Evolutionary conservation across 2,888 invertebrate species (phyloP).

Genomic region (Nowickia ferox): DNA sequence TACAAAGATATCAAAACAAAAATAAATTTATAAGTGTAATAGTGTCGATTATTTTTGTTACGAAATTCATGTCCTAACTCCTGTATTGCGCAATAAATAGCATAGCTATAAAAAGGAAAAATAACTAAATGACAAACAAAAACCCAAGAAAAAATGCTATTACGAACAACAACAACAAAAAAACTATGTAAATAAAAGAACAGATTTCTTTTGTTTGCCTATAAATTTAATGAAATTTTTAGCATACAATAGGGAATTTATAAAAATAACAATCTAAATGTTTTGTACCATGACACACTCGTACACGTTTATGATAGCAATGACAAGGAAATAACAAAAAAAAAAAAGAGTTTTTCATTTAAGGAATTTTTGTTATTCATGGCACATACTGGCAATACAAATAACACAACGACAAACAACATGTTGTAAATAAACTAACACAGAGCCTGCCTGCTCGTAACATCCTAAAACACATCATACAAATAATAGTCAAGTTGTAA

Average conservation of each 20-base stretch:
- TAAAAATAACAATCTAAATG: slow-evolving; percentile 56
- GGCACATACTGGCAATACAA: slow-evolving; percentile 44
- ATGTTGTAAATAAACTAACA: slow-evolving; percentile 62
- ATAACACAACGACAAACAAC: slow-evolving; percentile 49
- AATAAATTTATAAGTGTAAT: too few relatives aligned
- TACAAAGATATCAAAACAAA: too few relatives aligned
- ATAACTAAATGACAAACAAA: slow-evolving; percentile 8
- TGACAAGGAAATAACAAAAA: slow-evolving; percentile 21
- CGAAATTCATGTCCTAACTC: too few relatives aligned
- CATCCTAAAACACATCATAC: slow-evolving; percentile 42
- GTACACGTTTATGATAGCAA: slow-evolving; percentile 2
- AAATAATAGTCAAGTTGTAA: slow-evolving; percentile 38
- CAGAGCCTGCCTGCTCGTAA: slow-evolving; percentile 26
- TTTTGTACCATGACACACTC: slow-evolving; percentile 43
- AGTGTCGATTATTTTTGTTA: too few relatives aligned
- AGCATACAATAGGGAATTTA: slow-evolving; percentile 68
- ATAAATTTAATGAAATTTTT: slow-evolving; percentile 71
- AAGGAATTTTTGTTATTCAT: slow-evolving; percentile 48
- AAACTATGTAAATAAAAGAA: slow-evolving; percentile 34
- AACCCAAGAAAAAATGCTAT: not conserved
- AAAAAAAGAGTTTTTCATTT: slow-evolving; percentile 30
- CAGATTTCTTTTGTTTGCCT: slow-evolving; percentile 64
- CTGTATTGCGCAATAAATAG: too few relatives aligned
- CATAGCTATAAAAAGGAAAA: too few relatives aligned
- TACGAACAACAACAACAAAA: not conserved